These are phyloP conservation scores for Conus ventricosus DNA, from an alignment of 1,140 invertebrate species.

Conservation along the genomic window DNA sequence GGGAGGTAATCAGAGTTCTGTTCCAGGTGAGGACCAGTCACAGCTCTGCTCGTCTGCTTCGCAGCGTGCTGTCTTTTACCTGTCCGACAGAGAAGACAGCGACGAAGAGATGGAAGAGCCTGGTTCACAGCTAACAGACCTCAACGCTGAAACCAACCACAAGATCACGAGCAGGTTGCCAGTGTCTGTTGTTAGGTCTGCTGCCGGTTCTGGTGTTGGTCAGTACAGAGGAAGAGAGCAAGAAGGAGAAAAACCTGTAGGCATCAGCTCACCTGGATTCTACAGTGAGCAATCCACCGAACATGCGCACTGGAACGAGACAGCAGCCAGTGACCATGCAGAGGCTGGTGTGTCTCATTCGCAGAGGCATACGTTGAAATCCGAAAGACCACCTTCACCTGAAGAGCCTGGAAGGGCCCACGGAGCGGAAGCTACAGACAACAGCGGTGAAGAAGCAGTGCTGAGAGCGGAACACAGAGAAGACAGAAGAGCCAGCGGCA, in stretches of 20 bases:
- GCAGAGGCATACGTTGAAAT: not conserved
- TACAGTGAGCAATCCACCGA: not conserved
- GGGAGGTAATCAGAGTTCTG: no score
- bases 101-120: not conserved
- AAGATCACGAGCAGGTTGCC: not conserved
- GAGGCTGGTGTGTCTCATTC: not conserved
- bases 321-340: not conserved
- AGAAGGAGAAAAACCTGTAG: not conserved
- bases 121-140: not conserved
- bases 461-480: not conserved
- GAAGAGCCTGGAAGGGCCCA: not conserved
- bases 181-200: not conserved
- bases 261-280: not conserved
- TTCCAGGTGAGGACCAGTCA: no score
- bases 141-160: not conserved
- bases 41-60: no score
- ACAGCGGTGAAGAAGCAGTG: not conserved
- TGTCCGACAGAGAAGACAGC: not conserved
- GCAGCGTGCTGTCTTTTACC: no score
- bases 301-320: not conserved
- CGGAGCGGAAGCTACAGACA: not conserved
- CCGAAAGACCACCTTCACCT: not conserved
- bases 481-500: not conserved
- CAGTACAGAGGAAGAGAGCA: not conserved
- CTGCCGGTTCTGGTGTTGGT: not conserved